Percentiles rank a stretch among this genome's conserved stretches.
These are phyloP conservation scores for Ephydatia muelleri DNA, from an alignment of 37 sponge, comb jelly and placozoan genomes.

Conservation along the genomic window DNA sequence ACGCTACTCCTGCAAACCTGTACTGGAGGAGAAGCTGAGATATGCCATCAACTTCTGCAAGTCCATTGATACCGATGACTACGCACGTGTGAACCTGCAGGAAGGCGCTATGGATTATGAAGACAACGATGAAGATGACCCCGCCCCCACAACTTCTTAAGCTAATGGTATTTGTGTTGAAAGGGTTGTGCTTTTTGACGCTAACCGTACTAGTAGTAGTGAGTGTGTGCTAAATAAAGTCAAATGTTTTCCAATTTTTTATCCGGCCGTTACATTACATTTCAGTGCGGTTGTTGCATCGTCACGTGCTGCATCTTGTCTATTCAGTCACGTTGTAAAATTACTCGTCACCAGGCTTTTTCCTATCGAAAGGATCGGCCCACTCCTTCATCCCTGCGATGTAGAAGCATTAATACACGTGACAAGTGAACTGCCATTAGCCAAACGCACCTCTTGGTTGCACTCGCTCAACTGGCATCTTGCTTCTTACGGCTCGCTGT, in stretches of 20 bases:
- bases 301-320: not conserved
- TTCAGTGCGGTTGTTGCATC: not conserved
- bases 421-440: not conserved
- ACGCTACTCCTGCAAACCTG: slow-evolving; percentile 90
- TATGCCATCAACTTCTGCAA: slow-evolving; percentile 99
- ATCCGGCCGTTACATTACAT: not conserved
- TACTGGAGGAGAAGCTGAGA: slow-evolving; percentile 87
- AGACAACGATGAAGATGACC: slow-evolving; percentile 1
- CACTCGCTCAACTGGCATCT: slow-evolving; percentile 55
- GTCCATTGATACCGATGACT: slow-evolving; percentile 97
- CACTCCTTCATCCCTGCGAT: slow-evolving; percentile 71
- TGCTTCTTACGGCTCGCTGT: slow-evolving; percentile 52
- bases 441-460: slow-evolving; percentile 66
- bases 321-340: not conserved
- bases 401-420: not conserved
- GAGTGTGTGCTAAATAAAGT: not conserved
- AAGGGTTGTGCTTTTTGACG: too few species aligned
- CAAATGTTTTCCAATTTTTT: not conserved
- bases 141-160: not conserved
- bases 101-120: slow-evolving; percentile 49
- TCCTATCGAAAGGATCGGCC: slow-evolving; percentile 71
- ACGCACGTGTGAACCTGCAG: slow-evolving; percentile 83
- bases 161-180: too few species aligned
- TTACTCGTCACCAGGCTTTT: slow-evolving; percentile 4
- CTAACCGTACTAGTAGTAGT: not conserved